phyloP scores from a whole-genome alignment of 2,888 invertebrate species.

The Cyrtodaria siliqua region DNA sequence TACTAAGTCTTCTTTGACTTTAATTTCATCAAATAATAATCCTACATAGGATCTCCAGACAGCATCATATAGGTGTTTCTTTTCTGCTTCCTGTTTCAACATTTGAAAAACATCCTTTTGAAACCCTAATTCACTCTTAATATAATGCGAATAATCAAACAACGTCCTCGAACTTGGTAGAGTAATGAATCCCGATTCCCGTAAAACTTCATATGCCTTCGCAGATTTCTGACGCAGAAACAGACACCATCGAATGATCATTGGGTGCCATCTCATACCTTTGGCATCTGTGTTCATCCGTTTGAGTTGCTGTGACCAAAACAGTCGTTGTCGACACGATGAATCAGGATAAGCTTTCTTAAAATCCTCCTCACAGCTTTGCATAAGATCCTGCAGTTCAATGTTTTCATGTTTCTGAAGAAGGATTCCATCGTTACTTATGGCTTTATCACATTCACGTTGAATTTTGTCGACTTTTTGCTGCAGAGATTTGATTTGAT shows the following conservation, averaged over 20 bases:
- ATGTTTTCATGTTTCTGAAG: not conserved
- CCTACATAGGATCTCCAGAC: constrained; percentile 31
- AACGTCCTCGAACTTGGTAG: constrained; percentile 49
- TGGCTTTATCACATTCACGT: too few species aligned
- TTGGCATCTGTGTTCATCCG: too few species aligned
- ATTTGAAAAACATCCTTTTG: constrained; percentile 32
- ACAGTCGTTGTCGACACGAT: constrained; percentile 9
- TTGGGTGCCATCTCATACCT: too few species aligned
- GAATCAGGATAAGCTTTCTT: too few species aligned
- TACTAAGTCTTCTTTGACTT: too few species aligned
- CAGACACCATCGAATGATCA: too few species aligned
- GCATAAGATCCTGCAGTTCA: too few species aligned
- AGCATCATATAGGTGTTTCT: constrained; percentile 16
- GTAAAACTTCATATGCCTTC: constrained; percentile 27
- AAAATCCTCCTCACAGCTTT: too few species aligned
- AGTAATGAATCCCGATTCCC: constrained; percentile 28
- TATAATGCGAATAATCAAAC: constrained; percentile 52
- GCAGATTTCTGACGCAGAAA: constrained; percentile 25
- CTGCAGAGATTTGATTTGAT: too few species aligned
- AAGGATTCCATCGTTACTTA: constrained; percentile 1
- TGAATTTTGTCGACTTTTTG: too few species aligned
- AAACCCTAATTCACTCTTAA: constrained; percentile 38
- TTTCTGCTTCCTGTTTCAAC: constrained; percentile 35
- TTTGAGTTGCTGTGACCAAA: constrained; percentile 22
- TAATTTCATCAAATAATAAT: too few species aligned